These are phyloP conservation scores for Napeogenes inachia DNA, from an alignment of 2,888 invertebrate genomes.

Conservation along the genomic window DNA sequence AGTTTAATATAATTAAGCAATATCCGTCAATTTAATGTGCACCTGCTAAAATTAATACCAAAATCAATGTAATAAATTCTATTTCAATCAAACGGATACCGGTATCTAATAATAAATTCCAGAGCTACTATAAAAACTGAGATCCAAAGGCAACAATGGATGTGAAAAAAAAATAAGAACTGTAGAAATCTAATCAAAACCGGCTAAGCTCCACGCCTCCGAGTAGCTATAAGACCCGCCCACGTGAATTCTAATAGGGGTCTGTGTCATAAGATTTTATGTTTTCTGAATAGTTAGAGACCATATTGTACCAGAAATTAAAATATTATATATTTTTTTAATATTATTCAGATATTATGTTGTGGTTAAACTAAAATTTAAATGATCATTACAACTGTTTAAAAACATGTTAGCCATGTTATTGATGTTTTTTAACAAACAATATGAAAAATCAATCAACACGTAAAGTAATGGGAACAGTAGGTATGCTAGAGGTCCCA, in stretches of 20 bases:
- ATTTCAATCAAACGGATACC: conserved; percentile 35
- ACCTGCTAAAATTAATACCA: conserved; percentile 14
- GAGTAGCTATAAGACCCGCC: conserved; percentile 48
- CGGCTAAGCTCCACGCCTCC: conserved; percentile 56
- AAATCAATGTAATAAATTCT: conserved; percentile 28
- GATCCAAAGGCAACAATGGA: conserved; percentile 43
- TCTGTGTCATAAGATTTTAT: conserved; percentile 38
- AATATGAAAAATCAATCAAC: too few relatives aligned
- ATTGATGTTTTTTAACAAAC: too few relatives aligned
- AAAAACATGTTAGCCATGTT: too few relatives aligned
- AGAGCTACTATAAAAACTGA: conserved; percentile 37
- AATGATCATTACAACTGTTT: too few relatives aligned
- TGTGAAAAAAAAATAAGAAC: conserved; percentile 58
- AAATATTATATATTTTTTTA: too few relatives aligned
- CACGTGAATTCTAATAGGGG: conserved; percentile 31
- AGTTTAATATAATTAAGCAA: neutral
- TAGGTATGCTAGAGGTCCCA: too few relatives aligned
- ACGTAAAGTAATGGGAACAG: too few relatives aligned
- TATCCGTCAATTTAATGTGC: neutral
- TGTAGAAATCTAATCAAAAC: conserved; percentile 68
- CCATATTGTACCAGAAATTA: too few relatives aligned
- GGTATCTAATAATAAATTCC: conserved; percentile 35
- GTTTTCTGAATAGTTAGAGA: conserved; percentile 19
- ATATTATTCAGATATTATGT: too few relatives aligned
- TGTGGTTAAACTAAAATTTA: too few relatives aligned